These are phyloP conservation scores for Acronicta alni DNA, from an alignment of 2,888 invertebrate genomes.

Conservation along the genomic window DNA sequence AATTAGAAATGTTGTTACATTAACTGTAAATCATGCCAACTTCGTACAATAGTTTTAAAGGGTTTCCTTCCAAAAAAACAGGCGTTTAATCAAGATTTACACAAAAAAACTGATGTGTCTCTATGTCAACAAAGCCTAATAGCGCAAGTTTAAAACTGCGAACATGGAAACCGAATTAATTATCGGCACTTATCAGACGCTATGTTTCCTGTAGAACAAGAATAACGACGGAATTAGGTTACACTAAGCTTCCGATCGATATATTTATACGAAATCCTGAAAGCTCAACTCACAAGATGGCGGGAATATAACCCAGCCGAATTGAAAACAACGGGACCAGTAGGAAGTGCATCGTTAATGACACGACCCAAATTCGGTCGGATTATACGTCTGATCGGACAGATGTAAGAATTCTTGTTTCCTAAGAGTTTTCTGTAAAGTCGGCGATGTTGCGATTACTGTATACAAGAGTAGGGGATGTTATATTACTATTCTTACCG, in stretches of 20 bases:
- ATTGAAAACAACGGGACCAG: slow-evolving; percentile 66
- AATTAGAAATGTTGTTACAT: slow-evolving; percentile 56
- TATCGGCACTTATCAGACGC: slow-evolving; percentile 49
- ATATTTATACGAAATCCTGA: slow-evolving; percentile 85
- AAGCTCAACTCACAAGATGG: slow-evolving; percentile 87
- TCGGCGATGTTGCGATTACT: slow-evolving; percentile 64
- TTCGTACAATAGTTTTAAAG: slow-evolving; percentile 22
- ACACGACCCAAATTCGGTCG: slow-evolving; percentile 79
- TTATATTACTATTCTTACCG: slow-evolving; percentile 78
- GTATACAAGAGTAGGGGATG: slow-evolving; percentile 46
- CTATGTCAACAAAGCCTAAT: slow-evolving; percentile 77
- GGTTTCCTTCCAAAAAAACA: slow-evolving; percentile 36
- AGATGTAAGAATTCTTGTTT: slow-evolving; percentile 84
- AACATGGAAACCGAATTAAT: slow-evolving; percentile 37
- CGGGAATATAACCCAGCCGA: slow-evolving; percentile 80
- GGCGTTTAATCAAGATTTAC: slow-evolving; percentile 21
- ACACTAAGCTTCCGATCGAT: slow-evolving; percentile 84
- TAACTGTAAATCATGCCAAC: slow-evolving; percentile 30
- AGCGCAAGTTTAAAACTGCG: slow-evolving; percentile 37
- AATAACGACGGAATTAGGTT: slow-evolving; percentile 76
- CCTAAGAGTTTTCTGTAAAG: slow-evolving; percentile 76
- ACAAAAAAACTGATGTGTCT: slow-evolving; percentile 37
- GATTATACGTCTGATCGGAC: slow-evolving; percentile 83
- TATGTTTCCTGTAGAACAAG: slow-evolving; percentile 59
- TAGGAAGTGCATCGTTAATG: slow-evolving; percentile 68